phyloP scores from a whole-genome alignment of 2,113 vertebrate genomes.

The Lamprotornis superbus region DNA sequence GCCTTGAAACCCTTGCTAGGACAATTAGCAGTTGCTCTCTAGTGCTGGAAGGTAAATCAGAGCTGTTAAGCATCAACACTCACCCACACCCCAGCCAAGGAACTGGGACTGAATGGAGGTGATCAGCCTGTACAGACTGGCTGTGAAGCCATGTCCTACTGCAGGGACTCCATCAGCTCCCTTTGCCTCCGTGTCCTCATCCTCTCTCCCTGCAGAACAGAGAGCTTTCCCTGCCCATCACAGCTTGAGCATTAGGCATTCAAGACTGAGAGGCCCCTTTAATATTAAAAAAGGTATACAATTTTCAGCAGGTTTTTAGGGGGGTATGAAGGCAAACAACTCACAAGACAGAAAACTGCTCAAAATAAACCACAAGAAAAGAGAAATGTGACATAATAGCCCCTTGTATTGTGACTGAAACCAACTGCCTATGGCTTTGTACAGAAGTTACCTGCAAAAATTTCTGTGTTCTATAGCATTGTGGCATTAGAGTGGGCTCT shows the following conservation, averaged over 20 bases:
- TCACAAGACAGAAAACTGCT: neutral
- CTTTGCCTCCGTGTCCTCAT: neutral
- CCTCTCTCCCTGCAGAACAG: neutral
- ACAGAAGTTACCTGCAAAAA: neutral
- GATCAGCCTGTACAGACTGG: accelerated
- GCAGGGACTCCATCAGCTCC: neutral
- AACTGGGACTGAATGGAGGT: neutral
- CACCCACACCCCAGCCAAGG: neutral
- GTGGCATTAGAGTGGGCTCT: neutral
- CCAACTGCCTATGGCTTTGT: neutral
- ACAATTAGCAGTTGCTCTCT: neutral
- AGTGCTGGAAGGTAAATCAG: neutral
- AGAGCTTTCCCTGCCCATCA: neutral
- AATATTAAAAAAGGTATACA: neutral
- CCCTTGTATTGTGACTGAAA: neutral
- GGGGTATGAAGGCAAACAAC: neutral
- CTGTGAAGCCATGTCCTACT: neutral
- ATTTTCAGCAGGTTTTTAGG: neutral
- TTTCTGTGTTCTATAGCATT: neutral
- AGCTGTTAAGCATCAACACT: neutral
- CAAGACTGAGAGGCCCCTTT: neutral
- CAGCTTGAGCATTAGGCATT: neutral
- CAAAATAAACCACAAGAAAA: neutral
- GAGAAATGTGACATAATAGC: neutral
- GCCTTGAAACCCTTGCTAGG: neutral